These are phyloP conservation scores for Byasa hedistus DNA, from an alignment of 2,888 invertebrate genomes.

Conservation along the genomic window DNA sequence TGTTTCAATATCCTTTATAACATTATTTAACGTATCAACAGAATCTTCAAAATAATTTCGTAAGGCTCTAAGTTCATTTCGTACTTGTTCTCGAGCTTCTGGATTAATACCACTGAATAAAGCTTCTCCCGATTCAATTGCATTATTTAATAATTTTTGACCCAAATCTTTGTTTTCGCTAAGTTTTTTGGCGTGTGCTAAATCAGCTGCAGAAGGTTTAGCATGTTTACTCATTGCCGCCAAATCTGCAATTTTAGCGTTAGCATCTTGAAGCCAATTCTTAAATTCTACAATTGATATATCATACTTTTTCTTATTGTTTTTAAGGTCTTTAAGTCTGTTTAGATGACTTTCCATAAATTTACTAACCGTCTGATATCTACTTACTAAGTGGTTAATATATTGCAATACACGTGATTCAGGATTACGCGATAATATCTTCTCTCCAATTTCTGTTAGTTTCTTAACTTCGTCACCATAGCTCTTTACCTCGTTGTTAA, in stretches of 20 bases:
- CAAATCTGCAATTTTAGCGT: slow-evolving; percentile 86
- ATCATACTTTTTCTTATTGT: slow-evolving; percentile 85
- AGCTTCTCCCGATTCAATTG: slow-evolving; percentile 92
- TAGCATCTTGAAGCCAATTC: slow-evolving; percentile 88
- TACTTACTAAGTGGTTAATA: slow-evolving; percentile 86
- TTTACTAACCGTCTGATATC: slow-evolving; percentile 87
- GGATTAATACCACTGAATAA: slow-evolving; percentile 92
- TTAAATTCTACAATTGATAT: slow-evolving; percentile 84
- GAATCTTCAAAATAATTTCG: slow-evolving; percentile 91
- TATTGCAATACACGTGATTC: slow-evolving; percentile 91
- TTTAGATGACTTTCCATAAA: slow-evolving; percentile 85
- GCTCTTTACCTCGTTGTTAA: slow-evolving; percentile 82
- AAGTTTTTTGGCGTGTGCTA: slow-evolving; percentile 87
- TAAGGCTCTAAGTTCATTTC: slow-evolving; percentile 89
- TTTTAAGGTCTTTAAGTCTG: slow-evolving; percentile 85
- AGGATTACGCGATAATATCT: slow-evolving; percentile 87
- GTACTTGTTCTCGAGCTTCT: slow-evolving; percentile 91
- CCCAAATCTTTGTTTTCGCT: slow-evolving; percentile 88
- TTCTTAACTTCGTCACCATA: slow-evolving; percentile 84
- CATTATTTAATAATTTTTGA: slow-evolving; percentile 86
- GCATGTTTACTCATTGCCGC: slow-evolving; percentile 86
- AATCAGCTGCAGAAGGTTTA: slow-evolving; percentile 87
- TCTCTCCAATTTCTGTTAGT: slow-evolving; percentile 84
- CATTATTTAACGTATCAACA: slow-evolving; percentile 89
- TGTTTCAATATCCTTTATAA: slow-evolving; percentile 93